phyloP scores from a whole-genome alignment of 2,888 invertebrate genomes.

The Metalampra italica region DNA sequence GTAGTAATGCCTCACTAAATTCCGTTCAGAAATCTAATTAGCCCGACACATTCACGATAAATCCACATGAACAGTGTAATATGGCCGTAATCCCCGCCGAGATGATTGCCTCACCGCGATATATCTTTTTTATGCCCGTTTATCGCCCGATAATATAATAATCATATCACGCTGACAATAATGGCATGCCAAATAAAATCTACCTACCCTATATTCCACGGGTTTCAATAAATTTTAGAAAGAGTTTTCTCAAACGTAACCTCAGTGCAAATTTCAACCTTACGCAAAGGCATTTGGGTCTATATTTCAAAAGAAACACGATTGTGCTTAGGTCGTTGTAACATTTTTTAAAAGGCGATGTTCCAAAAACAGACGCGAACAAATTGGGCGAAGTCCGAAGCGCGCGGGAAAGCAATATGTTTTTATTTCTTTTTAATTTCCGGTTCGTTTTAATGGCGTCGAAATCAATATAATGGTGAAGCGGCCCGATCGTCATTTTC shows the following conservation, averaged over 20 bases:
- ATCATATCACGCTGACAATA: conserved; percentile 75
- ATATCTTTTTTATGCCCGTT: conserved; percentile 74
- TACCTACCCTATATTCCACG: conserved; percentile 64
- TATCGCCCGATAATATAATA: conserved; percentile 76
- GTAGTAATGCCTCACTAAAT: conserved; percentile 1
- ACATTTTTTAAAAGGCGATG: conserved; percentile 39
- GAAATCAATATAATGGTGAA: conserved; percentile 76
- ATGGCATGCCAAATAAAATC: conserved; percentile 75
- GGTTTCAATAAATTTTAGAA: conserved; percentile 33
- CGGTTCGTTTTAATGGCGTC: conserved; percentile 76
- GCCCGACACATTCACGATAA: conserved; percentile 55
- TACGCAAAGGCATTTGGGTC: conserved; percentile 16
- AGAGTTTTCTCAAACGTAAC: conserved; percentile 21
- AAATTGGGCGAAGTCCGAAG: conserved; percentile 73
- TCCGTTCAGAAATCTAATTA: conserved; percentile 41
- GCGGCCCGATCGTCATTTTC: conserved; percentile 66
- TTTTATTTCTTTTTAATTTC: conserved; percentile 78
- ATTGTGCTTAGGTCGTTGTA: conserved; percentile 33
- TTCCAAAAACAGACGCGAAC: conserved; percentile 67
- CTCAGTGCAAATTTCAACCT: conserved; percentile 9
- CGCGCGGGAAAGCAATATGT: conserved; percentile 76
- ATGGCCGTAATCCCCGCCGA: conserved; percentile 60
- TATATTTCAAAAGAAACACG: conserved; percentile 16
- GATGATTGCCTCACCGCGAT: conserved; percentile 65
- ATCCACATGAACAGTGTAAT: conserved; percentile 66